Evolutionary conservation across 30 jellyfish, hydroid and myxozoan genomes (phyloP).

Genomic region (Cassiopea xamachana): DNA sequence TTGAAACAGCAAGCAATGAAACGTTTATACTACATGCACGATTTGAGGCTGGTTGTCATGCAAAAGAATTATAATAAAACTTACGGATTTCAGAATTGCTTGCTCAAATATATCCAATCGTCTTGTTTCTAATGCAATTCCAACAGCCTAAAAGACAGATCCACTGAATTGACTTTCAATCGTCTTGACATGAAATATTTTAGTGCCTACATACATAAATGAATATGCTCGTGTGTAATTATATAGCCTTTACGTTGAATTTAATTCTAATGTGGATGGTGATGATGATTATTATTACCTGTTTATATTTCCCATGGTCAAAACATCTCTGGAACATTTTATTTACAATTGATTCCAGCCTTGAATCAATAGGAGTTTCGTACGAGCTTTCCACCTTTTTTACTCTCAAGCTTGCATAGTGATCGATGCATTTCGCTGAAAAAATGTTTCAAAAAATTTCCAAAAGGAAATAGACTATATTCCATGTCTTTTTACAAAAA

Average conservation of each 20-base stretch:
- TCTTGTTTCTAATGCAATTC: conserved; percentile 97
- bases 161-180: background rate
- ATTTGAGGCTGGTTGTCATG: background rate
- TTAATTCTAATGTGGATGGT: too few species aligned
- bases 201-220: too few species aligned
- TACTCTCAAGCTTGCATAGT: conserved; percentile 85
- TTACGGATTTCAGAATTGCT: conserved; percentile 92
- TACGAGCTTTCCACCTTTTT: conserved; percentile 80
- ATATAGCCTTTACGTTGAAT: too few species aligned
- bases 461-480: background rate
- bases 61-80: background rate
- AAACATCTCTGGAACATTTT: conserved; percentile 97
- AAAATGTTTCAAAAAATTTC: background rate
- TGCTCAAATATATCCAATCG: conserved; percentile 95
- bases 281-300: conserved; percentile 36
- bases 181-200: background rate
- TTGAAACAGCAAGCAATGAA: background rate
- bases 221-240: too few species aligned
- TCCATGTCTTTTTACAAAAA: background rate
- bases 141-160: conserved; percentile 81
- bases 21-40: too few species aligned
- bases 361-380: conserved; percentile 81
- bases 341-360: conserved; percentile 90
- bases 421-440: conserved; percentile 97
- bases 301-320: conserved; percentile 93